Evolutionary conservation across 1,140 invertebrate genomes (phyloP).

Genomic region (Limonius californicus): DNA sequence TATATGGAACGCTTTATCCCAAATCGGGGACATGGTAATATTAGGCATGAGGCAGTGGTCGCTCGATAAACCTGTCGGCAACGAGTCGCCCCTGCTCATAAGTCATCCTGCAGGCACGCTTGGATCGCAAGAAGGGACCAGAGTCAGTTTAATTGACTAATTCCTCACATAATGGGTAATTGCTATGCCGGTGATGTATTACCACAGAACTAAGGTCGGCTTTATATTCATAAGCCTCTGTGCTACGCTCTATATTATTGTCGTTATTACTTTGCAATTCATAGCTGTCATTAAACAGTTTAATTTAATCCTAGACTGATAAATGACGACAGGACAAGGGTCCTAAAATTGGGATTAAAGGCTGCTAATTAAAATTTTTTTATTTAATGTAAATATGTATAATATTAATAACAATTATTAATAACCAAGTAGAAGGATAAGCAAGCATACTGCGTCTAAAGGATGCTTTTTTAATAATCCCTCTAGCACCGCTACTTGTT

Average conservation of each 20-base stretch:
- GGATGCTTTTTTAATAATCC: too few species aligned
- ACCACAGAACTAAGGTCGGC: constrained; percentile 9
- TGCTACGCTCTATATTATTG: too few species aligned
- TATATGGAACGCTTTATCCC: background rate
- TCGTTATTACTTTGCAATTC: too few species aligned
- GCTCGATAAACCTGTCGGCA: background rate
- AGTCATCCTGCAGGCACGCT: constrained; percentile 35
- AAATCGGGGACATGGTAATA: background rate
- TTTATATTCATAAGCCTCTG: background rate
- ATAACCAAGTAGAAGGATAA: too few species aligned
- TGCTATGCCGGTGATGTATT: constrained; percentile 40
- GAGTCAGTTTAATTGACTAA: constrained; percentile 40
- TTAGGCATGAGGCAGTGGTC: background rate
- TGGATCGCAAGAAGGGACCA: constrained; percentile 26
- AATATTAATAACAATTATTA: too few species aligned
- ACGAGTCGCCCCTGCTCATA: constrained; percentile 10
- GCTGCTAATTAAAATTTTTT: too few species aligned
- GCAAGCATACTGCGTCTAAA: too few species aligned
- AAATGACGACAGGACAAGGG: too few species aligned
- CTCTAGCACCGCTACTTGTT: too few species aligned
- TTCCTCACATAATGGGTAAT: constrained; percentile 42
- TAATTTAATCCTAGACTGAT: too few species aligned
- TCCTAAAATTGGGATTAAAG: too few species aligned
- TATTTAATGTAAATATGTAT: too few species aligned
- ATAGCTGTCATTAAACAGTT: background rate